Evolutionary conservation across 2,113 vertebrate genomes (phyloP).

Genomic region (Manacus vitellinus): DNA sequence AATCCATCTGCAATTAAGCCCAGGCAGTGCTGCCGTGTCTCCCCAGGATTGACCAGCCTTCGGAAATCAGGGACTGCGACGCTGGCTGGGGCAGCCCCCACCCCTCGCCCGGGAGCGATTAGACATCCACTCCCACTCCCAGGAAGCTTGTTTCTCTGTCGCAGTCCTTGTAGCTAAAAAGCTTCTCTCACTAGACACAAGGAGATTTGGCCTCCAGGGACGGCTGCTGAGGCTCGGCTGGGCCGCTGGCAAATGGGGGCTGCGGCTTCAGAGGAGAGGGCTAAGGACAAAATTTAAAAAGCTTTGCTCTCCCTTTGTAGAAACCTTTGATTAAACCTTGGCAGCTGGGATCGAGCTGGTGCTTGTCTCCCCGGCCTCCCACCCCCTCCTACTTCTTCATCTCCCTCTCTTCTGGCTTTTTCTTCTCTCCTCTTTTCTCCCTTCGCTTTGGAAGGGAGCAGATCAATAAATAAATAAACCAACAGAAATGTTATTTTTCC

Average conservation of each 20-base stretch:
- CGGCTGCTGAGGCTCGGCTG: neutral
- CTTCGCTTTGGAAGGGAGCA: neutral
- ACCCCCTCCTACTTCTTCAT: slow-evolving; percentile 4
- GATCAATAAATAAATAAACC: slow-evolving; percentile 61
- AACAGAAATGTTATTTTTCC: slow-evolving; percentile 11
- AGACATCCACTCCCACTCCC: neutral
- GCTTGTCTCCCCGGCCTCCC: neutral
- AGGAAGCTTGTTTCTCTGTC: neutral
- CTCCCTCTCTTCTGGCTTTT: neutral
- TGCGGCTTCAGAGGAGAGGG: neutral
- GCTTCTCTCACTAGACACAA: neutral
- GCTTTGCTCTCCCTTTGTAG: slow-evolving; percentile 25
- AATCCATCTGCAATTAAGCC: neutral
- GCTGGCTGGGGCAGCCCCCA: neutral
- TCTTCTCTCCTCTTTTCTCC: neutral
- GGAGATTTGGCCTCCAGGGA: neutral
- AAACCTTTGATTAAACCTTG: slow-evolving; percentile 17
- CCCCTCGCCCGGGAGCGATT: accelerated
- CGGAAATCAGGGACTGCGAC: neutral
- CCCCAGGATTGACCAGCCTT: neutral
- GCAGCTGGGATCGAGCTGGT: neutral
- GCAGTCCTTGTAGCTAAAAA: neutral
- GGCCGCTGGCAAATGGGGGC: accelerated
- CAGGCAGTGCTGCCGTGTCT: neutral
- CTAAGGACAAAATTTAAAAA: neutral